A percentile compares a stretch with the other conserved stretches of the same genome.
Evolutionary conservation across 1,140 invertebrate genomes (phyloP).

Genomic region (Ceratosolen fusciceps): DNA sequence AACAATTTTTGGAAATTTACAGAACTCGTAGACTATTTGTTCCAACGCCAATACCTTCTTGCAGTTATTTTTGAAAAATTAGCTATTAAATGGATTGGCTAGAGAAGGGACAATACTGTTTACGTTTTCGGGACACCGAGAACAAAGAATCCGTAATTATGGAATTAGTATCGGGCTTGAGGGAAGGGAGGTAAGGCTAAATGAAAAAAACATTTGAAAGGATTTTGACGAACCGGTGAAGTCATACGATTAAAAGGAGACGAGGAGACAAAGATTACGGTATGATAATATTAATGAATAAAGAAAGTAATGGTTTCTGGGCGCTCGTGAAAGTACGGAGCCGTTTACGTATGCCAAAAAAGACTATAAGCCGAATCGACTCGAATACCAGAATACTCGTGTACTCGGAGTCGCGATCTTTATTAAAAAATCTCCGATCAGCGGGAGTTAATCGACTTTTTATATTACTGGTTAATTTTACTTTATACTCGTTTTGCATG

Average conservation of each 20-base stretch:
- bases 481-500: too few relatives aligned
- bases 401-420: background rate
- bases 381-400: background rate
- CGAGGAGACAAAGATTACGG: background rate
- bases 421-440: slow-evolving; percentile 1
- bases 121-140: too few relatives aligned
- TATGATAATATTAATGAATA: slow-evolving; percentile 18
- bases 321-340: slow-evolving; percentile 19
- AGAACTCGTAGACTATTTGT: too few relatives aligned
- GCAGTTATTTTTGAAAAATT: too few relatives aligned
- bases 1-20: too few relatives aligned
- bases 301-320: slow-evolving; percentile 22
- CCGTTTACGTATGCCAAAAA: slow-evolving; percentile 13
- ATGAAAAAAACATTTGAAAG: background rate
- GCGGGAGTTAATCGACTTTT: slow-evolving; percentile 16
- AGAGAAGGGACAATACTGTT: too few relatives aligned
- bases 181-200: too few relatives aligned
- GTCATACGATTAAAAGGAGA: background rate
- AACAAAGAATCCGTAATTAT: too few relatives aligned
- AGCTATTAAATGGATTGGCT: background rate
- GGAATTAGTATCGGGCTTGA: too few relatives aligned
- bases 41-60: too few relatives aligned
- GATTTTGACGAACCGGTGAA: background rate
- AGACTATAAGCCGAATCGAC: slow-evolving; percentile 15
- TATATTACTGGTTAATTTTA: slow-evolving; percentile 11